Percentiles rank a stretch among this genome's conserved stretches.
Conservation (phyloP, 2,797 vertebrate species). For the Loris lydekkerianus region DNA sequence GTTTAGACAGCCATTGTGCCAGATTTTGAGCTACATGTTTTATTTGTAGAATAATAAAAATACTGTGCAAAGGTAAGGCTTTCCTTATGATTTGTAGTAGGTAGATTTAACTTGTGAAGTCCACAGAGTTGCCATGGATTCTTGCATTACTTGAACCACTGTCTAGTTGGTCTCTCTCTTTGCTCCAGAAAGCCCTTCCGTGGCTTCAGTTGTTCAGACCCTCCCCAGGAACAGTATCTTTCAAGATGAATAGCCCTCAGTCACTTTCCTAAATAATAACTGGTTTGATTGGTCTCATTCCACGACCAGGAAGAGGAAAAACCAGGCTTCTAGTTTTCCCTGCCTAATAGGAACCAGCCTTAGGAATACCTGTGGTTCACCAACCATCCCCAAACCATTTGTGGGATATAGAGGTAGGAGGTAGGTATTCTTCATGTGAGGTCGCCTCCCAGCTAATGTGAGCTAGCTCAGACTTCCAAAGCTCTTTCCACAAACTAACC, state of each 20-base stretch:
- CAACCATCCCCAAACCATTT: constrained; percentile 70
- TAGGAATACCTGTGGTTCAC: constrained; percentile 82
- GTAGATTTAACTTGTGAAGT: constrained; percentile 46
- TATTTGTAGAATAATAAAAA: constrained; percentile 65
- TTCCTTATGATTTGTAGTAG: constrained; percentile 69
- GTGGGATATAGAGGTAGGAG: constrained; percentile 72
- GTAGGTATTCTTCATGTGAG: constrained; percentile 78
- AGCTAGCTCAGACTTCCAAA: constrained; percentile 53
- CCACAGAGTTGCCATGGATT: constrained; percentile 48
- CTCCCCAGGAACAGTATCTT: constrained; percentile 53
- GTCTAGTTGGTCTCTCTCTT: neutral
- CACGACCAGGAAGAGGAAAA: constrained; percentile 67
- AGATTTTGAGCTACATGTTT: constrained; percentile 65
- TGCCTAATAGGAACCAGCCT: constrained; percentile 78
- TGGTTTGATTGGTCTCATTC: constrained; percentile 75
- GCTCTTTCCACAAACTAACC: constrained; percentile 7
- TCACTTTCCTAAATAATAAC: constrained; percentile 74
- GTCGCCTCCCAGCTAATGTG: constrained; percentile 46
- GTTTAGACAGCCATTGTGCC: constrained; percentile 11
- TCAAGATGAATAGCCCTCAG: constrained; percentile 2
- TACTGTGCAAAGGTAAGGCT: constrained; percentile 53
- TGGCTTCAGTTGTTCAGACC: neutral
- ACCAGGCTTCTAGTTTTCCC: constrained; percentile 64
- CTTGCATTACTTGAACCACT: neutral
- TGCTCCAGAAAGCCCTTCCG: neutral